Evolutionary conservation across 2,113 vertebrate species (phyloP).

Genomic region (Aepyceros melampus): DNA sequence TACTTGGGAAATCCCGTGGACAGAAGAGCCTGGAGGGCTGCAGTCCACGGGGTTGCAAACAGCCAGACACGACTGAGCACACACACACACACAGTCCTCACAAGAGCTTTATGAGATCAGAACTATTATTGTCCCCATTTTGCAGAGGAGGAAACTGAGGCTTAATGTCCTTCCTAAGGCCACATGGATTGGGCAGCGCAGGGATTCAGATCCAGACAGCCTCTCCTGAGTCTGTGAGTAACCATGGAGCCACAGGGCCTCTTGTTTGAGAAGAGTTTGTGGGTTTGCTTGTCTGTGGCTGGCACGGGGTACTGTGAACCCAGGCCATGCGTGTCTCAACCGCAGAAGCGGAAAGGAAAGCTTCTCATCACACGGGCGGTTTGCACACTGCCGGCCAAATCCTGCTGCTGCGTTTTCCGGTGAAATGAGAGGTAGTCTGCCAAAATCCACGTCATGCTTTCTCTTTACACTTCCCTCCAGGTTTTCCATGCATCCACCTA

Average conservation of each 20-base stretch:
- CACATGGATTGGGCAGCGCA: not conserved
- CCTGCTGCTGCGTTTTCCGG: not conserved
- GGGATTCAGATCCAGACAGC: not conserved
- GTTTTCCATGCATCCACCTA: not conserved
- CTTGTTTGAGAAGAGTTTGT: fast-evolving
- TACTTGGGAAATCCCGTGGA: not conserved
- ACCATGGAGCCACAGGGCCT: fast-evolving
- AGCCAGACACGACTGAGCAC: not conserved
- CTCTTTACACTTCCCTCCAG: not conserved
- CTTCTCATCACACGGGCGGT: fast-evolving
- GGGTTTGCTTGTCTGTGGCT: fast-evolving
- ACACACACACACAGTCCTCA: not conserved
- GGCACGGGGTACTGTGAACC: not conserved
- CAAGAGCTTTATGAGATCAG: not conserved
- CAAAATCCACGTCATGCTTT: not conserved
- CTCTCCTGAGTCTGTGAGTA: not conserved
- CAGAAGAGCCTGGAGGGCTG: not conserved
- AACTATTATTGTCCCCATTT: not conserved
- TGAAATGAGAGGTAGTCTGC: not conserved
- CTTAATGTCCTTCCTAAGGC: not conserved
- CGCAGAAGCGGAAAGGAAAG: not conserved
- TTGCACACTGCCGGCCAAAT: not conserved
- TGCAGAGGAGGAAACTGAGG: not conserved
- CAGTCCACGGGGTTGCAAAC: not conserved
- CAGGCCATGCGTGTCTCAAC: not conserved